phyloP scores from a whole-genome alignment of 2,797 vertebrate genomes.

The Mus caroli region DNA sequence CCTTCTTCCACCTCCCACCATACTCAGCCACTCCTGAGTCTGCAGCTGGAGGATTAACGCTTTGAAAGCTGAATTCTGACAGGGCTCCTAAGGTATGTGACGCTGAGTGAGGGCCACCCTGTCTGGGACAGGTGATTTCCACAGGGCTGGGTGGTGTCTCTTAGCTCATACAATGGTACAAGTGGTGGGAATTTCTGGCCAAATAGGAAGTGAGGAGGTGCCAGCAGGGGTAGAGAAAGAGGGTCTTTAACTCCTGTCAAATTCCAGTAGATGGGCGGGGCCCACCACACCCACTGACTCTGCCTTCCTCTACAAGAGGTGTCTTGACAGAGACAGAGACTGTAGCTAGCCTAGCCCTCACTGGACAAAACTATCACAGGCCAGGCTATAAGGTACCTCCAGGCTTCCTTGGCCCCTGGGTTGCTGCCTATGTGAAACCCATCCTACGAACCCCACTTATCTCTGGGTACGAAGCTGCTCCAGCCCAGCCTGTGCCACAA shows the following conservation, averaged over 20 bases:
- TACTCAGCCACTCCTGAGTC: neutral
- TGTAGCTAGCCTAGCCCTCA: neutral
- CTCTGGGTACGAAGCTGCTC: neutral
- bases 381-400: neutral
- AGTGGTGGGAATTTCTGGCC: neutral
- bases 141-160: neutral
- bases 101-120: neutral
- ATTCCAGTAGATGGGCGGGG: neutral
- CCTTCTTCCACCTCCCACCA: neutral
- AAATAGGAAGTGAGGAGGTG: fast-evolving
- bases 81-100: no score
- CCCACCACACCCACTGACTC: fast-evolving
- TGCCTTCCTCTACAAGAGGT: fast-evolving
- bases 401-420: neutral
- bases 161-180: fast-evolving
- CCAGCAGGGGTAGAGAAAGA: fast-evolving
- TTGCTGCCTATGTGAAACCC: neutral
- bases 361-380: neutral
- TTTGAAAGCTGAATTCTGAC: neutral
- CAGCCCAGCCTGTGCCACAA: neutral
- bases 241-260: no score
- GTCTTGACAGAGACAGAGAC: neutral
- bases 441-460: neutral
- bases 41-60: neutral
- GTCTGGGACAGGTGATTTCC: neutral